A percentile compares a stretch with the other conserved stretches of the same genome.
Conservation (phyloP, 1,140 invertebrate species). For the Arctopsyche grandis region DNA sequence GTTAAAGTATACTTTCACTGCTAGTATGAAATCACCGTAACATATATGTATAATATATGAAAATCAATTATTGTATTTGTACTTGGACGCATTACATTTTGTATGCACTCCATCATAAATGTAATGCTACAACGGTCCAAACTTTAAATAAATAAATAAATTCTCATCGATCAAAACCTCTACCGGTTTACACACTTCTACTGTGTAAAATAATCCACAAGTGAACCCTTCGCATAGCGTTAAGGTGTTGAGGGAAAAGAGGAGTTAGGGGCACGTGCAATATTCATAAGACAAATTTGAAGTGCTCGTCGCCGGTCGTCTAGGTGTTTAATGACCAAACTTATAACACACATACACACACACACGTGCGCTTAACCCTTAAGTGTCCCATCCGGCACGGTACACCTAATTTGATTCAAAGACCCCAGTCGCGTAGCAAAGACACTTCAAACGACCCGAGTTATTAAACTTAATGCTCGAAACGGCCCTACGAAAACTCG, state of each 20-base stretch:
- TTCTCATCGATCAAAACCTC: no score
- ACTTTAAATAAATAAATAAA: no score
- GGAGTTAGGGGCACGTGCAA: not conserved
- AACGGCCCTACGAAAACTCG: not conserved
- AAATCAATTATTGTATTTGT: no score
- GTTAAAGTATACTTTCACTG: no score
- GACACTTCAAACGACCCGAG: conserved; percentile 34
- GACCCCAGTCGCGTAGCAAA: conserved; percentile 32
- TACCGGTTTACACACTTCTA: no score
- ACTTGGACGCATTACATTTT: no score
- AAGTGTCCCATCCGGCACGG: conserved; percentile 35
- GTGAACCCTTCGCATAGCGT: no score
- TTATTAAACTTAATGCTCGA: conserved; percentile 22
- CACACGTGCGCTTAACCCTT: not conserved
- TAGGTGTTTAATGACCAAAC: conserved; percentile 43
- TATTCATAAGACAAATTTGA: conserved; percentile 34
- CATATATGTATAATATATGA: no score
- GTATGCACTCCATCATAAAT: no score
- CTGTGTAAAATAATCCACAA: no score
- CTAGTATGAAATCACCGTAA: no score
- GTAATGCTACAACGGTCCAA: no score
- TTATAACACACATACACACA: conserved; percentile 24
- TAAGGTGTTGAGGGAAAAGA: not conserved
- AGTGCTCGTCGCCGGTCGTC: conserved; percentile 8
- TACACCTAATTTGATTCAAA: conserved; percentile 50